Evolutionary conservation across 2,113 vertebrate genomes (phyloP).

Genomic region (Ahaetulla prasina): DNA sequence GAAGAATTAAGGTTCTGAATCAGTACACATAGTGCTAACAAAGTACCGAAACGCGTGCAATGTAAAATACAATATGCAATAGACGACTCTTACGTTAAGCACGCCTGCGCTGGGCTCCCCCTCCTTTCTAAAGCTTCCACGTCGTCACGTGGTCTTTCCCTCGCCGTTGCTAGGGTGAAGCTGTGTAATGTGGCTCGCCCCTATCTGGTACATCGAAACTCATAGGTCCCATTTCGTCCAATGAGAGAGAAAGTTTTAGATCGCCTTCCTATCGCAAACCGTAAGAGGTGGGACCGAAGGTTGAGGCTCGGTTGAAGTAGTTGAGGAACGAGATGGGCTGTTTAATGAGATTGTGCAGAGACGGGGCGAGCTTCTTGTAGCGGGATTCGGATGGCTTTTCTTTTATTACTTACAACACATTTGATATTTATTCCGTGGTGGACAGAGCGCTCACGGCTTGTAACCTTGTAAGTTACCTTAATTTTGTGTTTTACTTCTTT

Average conservation of each 20-base stretch:
- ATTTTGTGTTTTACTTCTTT: not conserved
- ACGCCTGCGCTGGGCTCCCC: not conserved
- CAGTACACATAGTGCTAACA: not conserved
- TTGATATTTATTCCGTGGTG: not conserved
- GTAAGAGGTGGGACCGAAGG: not conserved
- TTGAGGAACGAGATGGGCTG: not conserved
- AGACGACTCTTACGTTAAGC: not conserved
- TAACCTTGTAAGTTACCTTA: slow-evolving; percentile 2
- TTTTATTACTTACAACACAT: too few relatives aligned
- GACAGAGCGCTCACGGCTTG: not conserved
- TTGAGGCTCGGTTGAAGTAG: not conserved
- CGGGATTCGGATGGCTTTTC: not conserved
- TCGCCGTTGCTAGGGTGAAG: slow-evolving; percentile 19
- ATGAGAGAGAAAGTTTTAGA: not conserved
- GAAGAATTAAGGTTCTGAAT: not conserved
- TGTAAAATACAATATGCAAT: not conserved
- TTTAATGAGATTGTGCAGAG: not conserved
- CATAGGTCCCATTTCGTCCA: not conserved
- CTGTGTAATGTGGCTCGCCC: not conserved
- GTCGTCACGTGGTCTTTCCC: not conserved
- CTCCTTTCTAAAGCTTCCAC: not conserved
- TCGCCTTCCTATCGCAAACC: not conserved
- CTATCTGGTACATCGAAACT: not conserved
- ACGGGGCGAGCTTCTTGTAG: too few relatives aligned
- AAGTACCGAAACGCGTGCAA: not conserved